phyloP scores from a whole-genome alignment of 2,888 invertebrate species.

The Antheraea assamensis region DNA sequence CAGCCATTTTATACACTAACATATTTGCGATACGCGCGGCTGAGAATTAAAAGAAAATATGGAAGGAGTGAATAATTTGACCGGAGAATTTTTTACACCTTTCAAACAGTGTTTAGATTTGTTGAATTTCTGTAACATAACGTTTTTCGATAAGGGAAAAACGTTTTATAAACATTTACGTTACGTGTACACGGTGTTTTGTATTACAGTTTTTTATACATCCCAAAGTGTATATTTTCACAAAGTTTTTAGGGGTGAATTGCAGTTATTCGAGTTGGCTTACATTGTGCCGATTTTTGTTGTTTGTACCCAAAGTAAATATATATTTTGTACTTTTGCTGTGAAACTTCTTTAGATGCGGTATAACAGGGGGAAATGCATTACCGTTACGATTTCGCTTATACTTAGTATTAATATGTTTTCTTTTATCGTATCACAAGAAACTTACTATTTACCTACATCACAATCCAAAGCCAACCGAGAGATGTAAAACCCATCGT shows the following conservation, averaged over 20 bases:
- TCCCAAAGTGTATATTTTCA: constrained; percentile 32
- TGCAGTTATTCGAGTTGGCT: constrained; percentile 36
- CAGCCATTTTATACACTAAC: neutral
- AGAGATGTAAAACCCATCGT: neutral
- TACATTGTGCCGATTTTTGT: constrained; percentile 38
- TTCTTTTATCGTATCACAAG: no score
- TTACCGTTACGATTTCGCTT: no score
- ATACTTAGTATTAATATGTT: no score
- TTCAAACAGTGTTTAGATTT: constrained; percentile 33
- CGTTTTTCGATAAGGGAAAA: constrained; percentile 29
- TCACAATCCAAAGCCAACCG: no score
- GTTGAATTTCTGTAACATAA: constrained; percentile 32
- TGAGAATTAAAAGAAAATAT: constrained; percentile 22
- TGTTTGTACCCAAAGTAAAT: constrained; percentile 41
- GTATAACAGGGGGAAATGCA: no score
- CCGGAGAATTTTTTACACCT: constrained; percentile 36
- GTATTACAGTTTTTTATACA: constrained; percentile 26
- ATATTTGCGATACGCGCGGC: neutral
- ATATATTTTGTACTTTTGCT: neutral
- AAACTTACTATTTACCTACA: no score
- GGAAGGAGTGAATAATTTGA: constrained; percentile 29
- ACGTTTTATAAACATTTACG: constrained; percentile 26
- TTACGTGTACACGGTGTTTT: constrained; percentile 28
- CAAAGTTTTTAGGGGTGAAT: constrained; percentile 29
- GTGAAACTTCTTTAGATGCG: neutral